A percentile compares a stretch with the other conserved stretches of the same genome.
These are phyloP conservation scores for Polia nebulosa DNA, from an alignment of 2,888 invertebrate species.

Conservation along the genomic window DNA sequence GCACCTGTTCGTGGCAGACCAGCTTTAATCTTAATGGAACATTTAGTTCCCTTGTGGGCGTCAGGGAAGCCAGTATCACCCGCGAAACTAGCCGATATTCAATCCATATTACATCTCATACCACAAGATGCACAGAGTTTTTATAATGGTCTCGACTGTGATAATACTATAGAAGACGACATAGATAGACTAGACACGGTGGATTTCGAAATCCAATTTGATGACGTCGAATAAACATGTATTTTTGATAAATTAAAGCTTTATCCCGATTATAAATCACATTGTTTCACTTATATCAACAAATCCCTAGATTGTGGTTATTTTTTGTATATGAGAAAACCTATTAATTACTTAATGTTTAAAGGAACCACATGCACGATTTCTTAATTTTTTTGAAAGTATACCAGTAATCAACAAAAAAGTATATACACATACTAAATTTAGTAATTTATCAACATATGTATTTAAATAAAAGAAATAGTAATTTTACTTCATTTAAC, in stretches of 20 bases:
- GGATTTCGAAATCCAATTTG: conserved; percentile 60
- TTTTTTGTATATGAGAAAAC: conserved; percentile 49
- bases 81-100: conserved; percentile 53
- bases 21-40: conserved; percentile 35
- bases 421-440: conserved; percentile 22
- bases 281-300: conserved; percentile 41
- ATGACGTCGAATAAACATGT: conserved; percentile 51
- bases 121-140: conserved; percentile 50
- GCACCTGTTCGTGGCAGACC: conserved; percentile 38
- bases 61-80: conserved; percentile 55
- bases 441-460: conserved; percentile 35
- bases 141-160: conserved; percentile 47
- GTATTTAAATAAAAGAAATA: conserved; percentile 33
- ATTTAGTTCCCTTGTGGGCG: conserved; percentile 54
- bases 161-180: conserved; percentile 53
- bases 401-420: not conserved
- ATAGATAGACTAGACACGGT: conserved; percentile 52
- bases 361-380: not conserved
- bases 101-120: conserved; percentile 48
- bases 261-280: conserved; percentile 38
- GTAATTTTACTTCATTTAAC: conserved; percentile 31
- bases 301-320: conserved; percentile 48
- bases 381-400: no score
- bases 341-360: conserved; percentile 33
- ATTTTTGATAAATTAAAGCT: conserved; percentile 43